Percentiles rank a stretch among this genome's conserved stretches.
phyloP scores from a whole-genome alignment of 2,797 vertebrate species.

The Mormyrops boulengeri region DNA sequence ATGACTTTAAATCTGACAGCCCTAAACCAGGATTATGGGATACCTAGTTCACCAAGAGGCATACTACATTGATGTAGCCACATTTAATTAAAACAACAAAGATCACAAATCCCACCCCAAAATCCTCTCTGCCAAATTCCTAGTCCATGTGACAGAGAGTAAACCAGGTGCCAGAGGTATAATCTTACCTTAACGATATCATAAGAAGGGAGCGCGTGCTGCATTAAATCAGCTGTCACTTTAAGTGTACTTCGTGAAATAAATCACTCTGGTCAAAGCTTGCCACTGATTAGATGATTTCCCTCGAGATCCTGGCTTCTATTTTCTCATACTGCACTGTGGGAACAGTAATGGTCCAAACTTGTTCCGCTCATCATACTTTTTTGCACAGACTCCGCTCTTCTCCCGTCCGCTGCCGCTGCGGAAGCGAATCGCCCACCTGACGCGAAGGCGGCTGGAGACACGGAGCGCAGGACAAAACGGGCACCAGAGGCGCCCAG shows the following conservation, averaged over 20 bases:
- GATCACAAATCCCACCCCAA: conserved; percentile 1
- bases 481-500: background rate
- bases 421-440: background rate
- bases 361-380: background rate
- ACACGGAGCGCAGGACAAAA: background rate
- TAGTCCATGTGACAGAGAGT: background rate
- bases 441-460: background rate
- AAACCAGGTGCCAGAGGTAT: background rate
- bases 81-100: conserved; percentile 4
- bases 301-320: conserved; percentile 1
- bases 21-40: background rate
- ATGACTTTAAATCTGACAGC: background rate
- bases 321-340: background rate
- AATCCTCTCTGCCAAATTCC: background rate
- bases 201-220: background rate
- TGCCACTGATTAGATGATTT: conserved; percentile 2
- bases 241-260: conserved; percentile 11
- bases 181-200: conserved; percentile 4
- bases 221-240: conserved; percentile 10
- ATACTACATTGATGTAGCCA: background rate
- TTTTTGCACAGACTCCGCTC: background rate
- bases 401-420: background rate
- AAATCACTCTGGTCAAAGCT: background rate
- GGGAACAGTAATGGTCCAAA: background rate
- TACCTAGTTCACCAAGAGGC: background rate